Evolutionary conservation across 2,888 invertebrate genomes (phyloP), one percentile per base, ranked within the genome.

Genomic region (Branchinecta sandiegonensis): DNA sequence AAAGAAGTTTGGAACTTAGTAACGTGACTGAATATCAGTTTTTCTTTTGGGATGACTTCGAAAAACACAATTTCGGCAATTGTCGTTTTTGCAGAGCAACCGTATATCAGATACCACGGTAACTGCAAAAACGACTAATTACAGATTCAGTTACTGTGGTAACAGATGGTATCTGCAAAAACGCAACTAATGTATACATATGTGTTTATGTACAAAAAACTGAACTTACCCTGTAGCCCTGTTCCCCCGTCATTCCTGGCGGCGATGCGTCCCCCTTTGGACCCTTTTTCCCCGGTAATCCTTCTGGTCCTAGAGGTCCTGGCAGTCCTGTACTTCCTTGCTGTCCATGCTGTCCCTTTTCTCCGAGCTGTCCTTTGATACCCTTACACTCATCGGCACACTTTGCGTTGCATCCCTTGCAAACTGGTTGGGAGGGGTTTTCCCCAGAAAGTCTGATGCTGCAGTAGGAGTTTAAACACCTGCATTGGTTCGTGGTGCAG

Each of bases 311-410:
- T 17, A 1, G 10, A 14, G 10, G 8, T 14, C 56, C 56, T 14
- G 56, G 56, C n/a, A 56, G 17, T 56, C 56, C 56, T 14, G 56
- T 56, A 56, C 56, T 56, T 56, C 56, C 56, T 56, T 56, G 56
- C 56, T 14, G n/a, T 56, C 56, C 56, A 56, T 14, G 14, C 17
- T 56, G 56, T 17, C 56, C 56, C 56, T 56, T 56, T 56, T 56
- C 14, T 14, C 56, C 56, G 8, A 10, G 8, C 10, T 56, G 14
- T 14, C 56, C 56, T 17, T 56, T 56, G 8, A 56, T 56, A 14
- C 56, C 56, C 17, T 56, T n/a, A 56, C 56, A 56, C 10, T 56
- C 56, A 14, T n/a, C 56, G 14, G 14, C 56, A 56, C 56, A 56
- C 8, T 17, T n/a, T 8, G n/a, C 56, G 14, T 8, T 56, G 10